phyloP scores from a whole-genome alignment of 2,113 vertebrate genomes.

The Siniperca knerii region DNA sequence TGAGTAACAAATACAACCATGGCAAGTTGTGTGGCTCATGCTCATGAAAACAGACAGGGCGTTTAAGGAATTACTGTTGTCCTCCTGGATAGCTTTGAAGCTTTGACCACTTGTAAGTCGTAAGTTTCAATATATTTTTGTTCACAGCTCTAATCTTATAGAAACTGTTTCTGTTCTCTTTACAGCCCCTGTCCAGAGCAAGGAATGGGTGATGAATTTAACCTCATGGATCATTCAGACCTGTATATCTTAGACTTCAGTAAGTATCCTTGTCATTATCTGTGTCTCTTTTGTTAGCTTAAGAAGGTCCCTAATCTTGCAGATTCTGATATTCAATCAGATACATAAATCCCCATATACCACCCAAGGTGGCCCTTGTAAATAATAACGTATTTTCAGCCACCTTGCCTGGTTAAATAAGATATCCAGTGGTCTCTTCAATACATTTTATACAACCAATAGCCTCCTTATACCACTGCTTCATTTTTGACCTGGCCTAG shows the following conservation, averaged over 20 bases:
- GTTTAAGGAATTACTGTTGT: slow-evolving; percentile 24
- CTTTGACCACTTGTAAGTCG: slow-evolving; percentile 4
- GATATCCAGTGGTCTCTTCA: background rate
- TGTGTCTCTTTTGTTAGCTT: background rate
- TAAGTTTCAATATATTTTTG: background rate
- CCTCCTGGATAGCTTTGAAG: slow-evolving; percentile 24
- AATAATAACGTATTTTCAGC: background rate
- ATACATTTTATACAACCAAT: background rate
- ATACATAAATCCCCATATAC: background rate
- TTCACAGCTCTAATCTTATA: background rate
- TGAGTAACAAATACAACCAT: background rate
- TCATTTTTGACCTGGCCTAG: slow-evolving; percentile 31
- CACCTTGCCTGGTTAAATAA: background rate
- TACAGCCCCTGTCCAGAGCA: slow-evolving; percentile 96
- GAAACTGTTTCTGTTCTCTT: slow-evolving; percentile 59
- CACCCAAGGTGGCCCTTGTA: background rate
- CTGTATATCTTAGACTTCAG: slow-evolving; percentile 98
- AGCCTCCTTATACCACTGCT: slow-evolving; percentile 12
- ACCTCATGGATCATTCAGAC: slow-evolving; percentile 99
- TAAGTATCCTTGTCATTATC: slow-evolving; percentile 82
- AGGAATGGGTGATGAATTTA: slow-evolving; percentile 97
- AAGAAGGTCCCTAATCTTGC: background rate
- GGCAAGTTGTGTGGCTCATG: slow-evolving; percentile 2
- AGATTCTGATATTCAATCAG: background rate
- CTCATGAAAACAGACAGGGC: slow-evolving; percentile 27